Percentiles rank a stretch among this genome's conserved stretches.
Evolutionary conservation across 2,888 invertebrate genomes (phyloP).

Genomic region (Rosalia funebris): DNA sequence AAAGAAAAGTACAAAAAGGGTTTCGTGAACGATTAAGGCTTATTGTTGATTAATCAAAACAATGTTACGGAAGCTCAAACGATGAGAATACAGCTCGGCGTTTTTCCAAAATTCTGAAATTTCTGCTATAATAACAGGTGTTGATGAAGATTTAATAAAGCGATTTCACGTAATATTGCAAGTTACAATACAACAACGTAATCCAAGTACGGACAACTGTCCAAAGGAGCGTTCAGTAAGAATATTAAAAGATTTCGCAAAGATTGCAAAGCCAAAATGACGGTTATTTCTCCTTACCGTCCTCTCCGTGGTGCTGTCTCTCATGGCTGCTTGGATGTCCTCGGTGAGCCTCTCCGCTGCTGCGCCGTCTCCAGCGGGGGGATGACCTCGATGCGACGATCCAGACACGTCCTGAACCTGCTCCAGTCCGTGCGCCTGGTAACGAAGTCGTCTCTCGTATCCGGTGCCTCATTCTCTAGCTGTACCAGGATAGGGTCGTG

Average conservation of each 20-base stretch:
- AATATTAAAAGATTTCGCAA: not conserved
- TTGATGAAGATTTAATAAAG: constrained; percentile 27
- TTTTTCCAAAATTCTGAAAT: constrained; percentile 28
- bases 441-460: too few species aligned
- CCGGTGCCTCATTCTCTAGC: too few species aligned
- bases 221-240: constrained; percentile 40
- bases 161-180: constrained; percentile 22
- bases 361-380: too few species aligned
- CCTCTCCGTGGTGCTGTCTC: too few species aligned
- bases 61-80: constrained; percentile 30
- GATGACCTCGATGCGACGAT: too few species aligned
- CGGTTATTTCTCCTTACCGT: too few species aligned
- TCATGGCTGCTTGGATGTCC: too few species aligned
- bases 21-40: constrained; percentile 24
- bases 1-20: constrained; percentile 17
- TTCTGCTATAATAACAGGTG: constrained; percentile 26
- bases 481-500: too few species aligned
- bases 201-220: not conserved
- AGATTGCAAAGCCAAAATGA: too few species aligned
- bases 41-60: constrained; percentile 32
- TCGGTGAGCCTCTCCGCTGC: too few species aligned
- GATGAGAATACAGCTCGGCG: constrained; percentile 36
- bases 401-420: too few species aligned
- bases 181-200: not conserved
- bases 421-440: too few species aligned